These are phyloP conservation scores for Trematocara variabile DNA, from an alignment of 2,113 vertebrate genomes.

Conservation along the genomic window DNA sequence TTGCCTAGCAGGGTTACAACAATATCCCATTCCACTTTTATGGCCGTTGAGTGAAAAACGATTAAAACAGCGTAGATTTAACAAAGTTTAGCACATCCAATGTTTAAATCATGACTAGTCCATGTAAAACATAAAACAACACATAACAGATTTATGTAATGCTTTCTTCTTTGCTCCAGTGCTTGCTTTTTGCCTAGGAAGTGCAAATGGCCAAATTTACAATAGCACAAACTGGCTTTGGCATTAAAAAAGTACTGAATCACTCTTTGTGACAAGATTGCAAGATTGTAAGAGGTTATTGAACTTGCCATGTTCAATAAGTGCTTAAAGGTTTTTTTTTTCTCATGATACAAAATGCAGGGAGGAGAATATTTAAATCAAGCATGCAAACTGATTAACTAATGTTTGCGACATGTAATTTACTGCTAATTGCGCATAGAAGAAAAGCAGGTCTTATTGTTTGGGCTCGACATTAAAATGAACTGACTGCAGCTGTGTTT, in stretches of 20 bases:
- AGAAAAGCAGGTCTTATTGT: background rate
- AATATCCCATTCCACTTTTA: background rate
- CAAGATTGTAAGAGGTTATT: background rate
- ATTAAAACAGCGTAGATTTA: background rate
- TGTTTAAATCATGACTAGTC: background rate
- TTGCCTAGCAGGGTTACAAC: background rate
- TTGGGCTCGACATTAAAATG: background rate
- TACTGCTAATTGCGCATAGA: background rate
- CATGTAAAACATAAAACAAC: background rate
- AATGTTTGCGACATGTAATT: background rate
- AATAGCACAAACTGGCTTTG: background rate
- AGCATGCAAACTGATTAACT: background rate
- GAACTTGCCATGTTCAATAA: background rate
- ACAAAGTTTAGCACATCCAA: background rate
- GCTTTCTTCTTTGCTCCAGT: background rate
- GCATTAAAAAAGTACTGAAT: background rate
- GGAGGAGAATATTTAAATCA: background rate
- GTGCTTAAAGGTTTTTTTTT: fast-evolving
- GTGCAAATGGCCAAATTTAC: background rate
- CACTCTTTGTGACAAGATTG: background rate
- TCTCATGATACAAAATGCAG: background rate
- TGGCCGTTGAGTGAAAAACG: background rate
- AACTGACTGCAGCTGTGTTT: background rate
- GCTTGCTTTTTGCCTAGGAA: background rate
- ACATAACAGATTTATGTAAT: background rate